These are phyloP conservation scores for Nomada fucata DNA, from an alignment of 2,888 invertebrate genomes.

Conservation along the genomic window DNA sequence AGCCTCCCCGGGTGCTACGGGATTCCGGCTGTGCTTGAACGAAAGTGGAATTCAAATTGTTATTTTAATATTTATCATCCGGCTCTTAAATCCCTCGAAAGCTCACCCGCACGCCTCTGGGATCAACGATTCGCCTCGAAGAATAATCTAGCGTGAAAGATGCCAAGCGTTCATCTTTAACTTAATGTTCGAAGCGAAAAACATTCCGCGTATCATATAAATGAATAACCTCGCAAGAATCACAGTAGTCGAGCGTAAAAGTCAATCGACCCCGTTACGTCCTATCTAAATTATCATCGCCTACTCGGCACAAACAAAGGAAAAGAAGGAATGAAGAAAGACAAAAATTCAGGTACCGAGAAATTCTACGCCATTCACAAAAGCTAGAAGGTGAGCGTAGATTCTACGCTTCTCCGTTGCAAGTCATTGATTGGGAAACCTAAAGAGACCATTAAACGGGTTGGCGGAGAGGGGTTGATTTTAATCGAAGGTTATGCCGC, in stretches of 20 bases:
- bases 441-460: constrained; percentile 65
- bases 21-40: constrained; percentile 64
- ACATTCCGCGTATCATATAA: background rate
- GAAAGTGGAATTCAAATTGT: constrained; percentile 79
- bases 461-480: constrained; percentile 68
- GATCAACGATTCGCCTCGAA: constrained; percentile 49
- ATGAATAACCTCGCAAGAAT: no score
- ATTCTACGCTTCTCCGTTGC: constrained; percentile 1
- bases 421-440: constrained; percentile 59
- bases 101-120: constrained; percentile 34
- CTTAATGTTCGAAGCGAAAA: constrained; percentile 60
- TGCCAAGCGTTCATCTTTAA: constrained; percentile 67
- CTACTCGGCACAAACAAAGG: background rate
- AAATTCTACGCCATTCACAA: background rate
- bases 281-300: background rate
- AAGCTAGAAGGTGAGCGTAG: background rate
- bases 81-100: constrained; percentile 69
- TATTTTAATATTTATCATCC: constrained; percentile 79
- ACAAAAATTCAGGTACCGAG: background rate
- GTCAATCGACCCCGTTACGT: no score
- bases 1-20: constrained; percentile 36
- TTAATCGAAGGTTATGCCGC: constrained; percentile 75
- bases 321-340: no score
- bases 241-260: no score
- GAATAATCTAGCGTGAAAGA: constrained; percentile 66